Conservation (phyloP, 2,888 invertebrate species). For the Galerucella calmariensis region DNA sequence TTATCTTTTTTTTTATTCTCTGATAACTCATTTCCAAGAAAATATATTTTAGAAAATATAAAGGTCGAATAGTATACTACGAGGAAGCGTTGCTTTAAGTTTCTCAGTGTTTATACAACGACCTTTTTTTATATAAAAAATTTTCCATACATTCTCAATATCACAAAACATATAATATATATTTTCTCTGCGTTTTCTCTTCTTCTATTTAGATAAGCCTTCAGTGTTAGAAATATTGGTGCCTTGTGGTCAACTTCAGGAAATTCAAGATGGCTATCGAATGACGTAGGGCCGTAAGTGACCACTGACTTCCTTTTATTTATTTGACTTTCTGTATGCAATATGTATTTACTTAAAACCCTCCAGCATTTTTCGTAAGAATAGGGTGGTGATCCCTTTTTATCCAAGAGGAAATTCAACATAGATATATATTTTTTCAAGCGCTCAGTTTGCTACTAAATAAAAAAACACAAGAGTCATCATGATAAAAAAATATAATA, state of each 20-base stretch:
- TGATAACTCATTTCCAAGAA: constrained; percentile 13
- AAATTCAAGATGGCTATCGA: constrained; percentile 65
- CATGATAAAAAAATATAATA: background rate
- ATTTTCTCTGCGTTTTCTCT: constrained; percentile 53
- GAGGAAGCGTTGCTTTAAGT: background rate
- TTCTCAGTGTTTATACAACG: background rate
- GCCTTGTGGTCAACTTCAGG: constrained; percentile 63
- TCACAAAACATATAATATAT: constrained; percentile 59
- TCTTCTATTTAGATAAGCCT: constrained; percentile 59
- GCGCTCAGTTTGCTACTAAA: background rate
- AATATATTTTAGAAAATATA: constrained; percentile 7
- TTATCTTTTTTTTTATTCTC: constrained; percentile 10
- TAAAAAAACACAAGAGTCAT: constrained; percentile 10
- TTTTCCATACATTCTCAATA: constrained; percentile 46
- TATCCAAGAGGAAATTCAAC: constrained; percentile 31
- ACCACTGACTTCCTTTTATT: constrained; percentile 60
- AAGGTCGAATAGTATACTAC: background rate
- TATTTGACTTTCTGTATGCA: constrained; percentile 53
- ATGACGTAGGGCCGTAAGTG: constrained; percentile 60
- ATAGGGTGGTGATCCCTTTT: constrained; percentile 43
- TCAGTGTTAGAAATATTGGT: constrained; percentile 60
- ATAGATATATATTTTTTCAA: constrained; percentile 3
- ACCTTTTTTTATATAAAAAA: constrained; percentile 18
- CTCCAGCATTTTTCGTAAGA: constrained; percentile 39
- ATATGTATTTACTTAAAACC: constrained; percentile 56